phyloP scores from a whole-genome alignment of 2,797 vertebrate genomes.

The Tenualosa thibaudeaui region DNA sequence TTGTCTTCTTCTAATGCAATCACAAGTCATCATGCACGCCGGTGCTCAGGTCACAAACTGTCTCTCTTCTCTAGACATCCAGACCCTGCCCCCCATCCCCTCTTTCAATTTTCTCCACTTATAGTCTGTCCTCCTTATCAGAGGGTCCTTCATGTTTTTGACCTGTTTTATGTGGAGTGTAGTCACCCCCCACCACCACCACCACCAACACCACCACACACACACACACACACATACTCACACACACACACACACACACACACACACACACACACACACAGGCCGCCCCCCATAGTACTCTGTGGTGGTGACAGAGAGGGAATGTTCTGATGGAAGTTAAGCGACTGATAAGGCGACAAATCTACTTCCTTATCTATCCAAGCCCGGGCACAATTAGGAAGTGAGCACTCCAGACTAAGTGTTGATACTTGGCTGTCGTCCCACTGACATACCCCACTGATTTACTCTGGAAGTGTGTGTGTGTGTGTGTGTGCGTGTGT shows the following conservation, averaged over 20 bases:
- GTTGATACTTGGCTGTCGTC: slow-evolving; percentile 50
- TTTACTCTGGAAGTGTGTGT: slow-evolving; percentile 47
- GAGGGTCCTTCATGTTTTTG: slow-evolving; percentile 9
- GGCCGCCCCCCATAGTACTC: not conserved
- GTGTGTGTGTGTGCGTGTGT: slow-evolving; percentile 1
- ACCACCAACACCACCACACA: not conserved
- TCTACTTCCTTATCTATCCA: slow-evolving; percentile 67
- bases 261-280: too few species aligned
- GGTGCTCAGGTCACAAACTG: not conserved
- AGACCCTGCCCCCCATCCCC: not conserved
- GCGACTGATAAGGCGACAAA: slow-evolving; percentile 53
- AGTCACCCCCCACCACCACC: not conserved
- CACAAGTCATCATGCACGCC: not conserved
- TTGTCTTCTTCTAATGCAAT: slow-evolving; percentile 39
- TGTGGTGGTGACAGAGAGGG: not conserved
- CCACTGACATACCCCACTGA: slow-evolving; percentile 20
- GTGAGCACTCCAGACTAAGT: slow-evolving; percentile 63
- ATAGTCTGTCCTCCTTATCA: not conserved
- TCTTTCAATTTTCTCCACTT: not conserved
- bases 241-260: too few species aligned
- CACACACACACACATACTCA: too few species aligned
- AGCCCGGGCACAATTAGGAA: slow-evolving; percentile 66
- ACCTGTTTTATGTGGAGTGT: not conserved
- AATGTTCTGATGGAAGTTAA: slow-evolving; percentile 17
- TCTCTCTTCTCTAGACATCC: not conserved